These are phyloP conservation scores for Oreohelix idahoensis DNA, from an alignment of 1,140 invertebrate genomes.

Conservation along the genomic window DNA sequence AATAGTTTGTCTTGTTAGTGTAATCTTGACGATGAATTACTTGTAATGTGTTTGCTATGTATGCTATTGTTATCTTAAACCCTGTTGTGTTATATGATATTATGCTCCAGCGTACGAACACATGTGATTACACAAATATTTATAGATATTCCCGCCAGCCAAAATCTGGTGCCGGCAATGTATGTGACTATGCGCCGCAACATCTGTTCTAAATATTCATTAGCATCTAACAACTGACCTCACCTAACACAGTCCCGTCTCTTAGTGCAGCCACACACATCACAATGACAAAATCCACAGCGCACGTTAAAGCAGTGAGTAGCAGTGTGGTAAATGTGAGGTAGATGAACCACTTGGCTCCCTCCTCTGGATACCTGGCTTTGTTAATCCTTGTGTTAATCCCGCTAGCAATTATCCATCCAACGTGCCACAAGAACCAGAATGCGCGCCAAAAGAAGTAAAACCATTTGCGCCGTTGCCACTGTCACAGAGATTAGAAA, in stretches of 20 bases:
- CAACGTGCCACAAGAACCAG: conserved; percentile 54
- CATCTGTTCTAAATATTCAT: too few relatives aligned
- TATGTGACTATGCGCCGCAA: too few relatives aligned
- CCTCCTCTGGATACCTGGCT: conserved; percentile 48
- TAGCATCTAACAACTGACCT: too few relatives aligned
- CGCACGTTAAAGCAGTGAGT: conserved; percentile 47
- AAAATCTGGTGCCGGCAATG: too few relatives aligned
- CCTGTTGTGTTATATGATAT: too few relatives aligned
- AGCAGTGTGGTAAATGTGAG: conserved; percentile 60
- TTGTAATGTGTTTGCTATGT: too few relatives aligned
- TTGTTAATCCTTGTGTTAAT: conserved; percentile 41
- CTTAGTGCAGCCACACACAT: not conserved
- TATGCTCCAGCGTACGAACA: too few relatives aligned
- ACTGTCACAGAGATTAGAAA: conserved; percentile 34
- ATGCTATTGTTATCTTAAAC: too few relatives aligned
- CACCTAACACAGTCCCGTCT: not conserved
- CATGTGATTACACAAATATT: too few relatives aligned
- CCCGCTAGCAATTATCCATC: conserved; percentile 54
- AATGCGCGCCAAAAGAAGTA: conserved; percentile 56
- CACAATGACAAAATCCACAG: conserved; percentile 44
- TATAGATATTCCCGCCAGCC: too few relatives aligned
- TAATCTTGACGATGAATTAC: too few relatives aligned
- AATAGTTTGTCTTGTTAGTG: too few relatives aligned
- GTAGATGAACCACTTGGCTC: conserved; percentile 62
- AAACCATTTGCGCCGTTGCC: conserved; percentile 34